Evolutionary conservation across 2,113 vertebrate species (phyloP).

Genomic region (Catharus bicknelli): DNA sequence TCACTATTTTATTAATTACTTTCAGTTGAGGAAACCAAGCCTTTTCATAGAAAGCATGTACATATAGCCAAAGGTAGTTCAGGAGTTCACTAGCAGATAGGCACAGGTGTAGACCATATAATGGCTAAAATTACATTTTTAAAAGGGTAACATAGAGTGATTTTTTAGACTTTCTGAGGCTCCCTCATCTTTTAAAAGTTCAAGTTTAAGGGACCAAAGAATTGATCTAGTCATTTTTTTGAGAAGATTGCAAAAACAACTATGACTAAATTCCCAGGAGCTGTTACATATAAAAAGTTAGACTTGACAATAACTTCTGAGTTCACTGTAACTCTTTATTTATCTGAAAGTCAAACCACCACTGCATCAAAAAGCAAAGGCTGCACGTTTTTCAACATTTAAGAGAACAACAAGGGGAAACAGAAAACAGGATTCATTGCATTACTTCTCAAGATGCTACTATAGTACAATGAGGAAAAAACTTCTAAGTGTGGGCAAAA

Average conservation of each 20-base stretch:
- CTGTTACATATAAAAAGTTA: background rate
- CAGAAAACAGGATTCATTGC: background rate
- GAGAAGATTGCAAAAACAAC: slow-evolving; percentile 37
- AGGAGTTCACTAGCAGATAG: background rate
- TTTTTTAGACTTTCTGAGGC: slow-evolving; percentile 1
- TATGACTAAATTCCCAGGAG: slow-evolving; percentile 43
- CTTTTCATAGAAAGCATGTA: background rate
- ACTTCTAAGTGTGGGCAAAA: background rate
- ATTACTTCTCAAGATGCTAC: background rate
- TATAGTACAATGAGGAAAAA: background rate
- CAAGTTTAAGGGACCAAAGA: slow-evolving; percentile 16
- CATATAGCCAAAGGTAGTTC: background rate
- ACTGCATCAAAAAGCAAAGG: background rate
- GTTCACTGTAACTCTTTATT: background rate
- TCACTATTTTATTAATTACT: background rate
- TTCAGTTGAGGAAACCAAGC: background rate
- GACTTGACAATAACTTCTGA: slow-evolving; percentile 14
- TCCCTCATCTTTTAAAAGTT: slow-evolving; percentile 25
- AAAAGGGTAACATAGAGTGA: background rate
- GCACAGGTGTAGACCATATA: background rate
- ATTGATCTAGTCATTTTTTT: slow-evolving; percentile 15
- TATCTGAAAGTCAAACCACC: slow-evolving; percentile 8
- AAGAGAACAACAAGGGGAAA: background rate
- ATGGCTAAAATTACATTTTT: background rate
- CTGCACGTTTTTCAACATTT: background rate